Percentiles rank a stretch among this genome's conserved stretches.
phyloP scores from a whole-genome alignment of 2,113 vertebrate genomes.

The Peromyscus maniculatus region DNA sequence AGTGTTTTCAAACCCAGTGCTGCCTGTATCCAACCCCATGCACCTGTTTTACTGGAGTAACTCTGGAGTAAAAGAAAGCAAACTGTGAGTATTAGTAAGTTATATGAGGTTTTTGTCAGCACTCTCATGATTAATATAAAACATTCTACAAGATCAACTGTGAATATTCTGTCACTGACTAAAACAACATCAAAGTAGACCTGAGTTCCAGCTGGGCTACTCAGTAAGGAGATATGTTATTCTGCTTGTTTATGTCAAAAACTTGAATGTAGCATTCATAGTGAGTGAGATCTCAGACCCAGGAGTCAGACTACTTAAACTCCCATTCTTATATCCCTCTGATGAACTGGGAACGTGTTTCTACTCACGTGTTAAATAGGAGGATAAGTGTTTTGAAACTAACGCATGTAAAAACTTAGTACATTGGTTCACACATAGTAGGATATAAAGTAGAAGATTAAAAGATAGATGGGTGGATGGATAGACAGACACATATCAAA shows the following conservation, averaged over 20 bases:
- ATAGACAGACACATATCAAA: neutral
- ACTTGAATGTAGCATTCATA: neutral
- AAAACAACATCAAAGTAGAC: neutral
- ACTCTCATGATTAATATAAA: neutral
- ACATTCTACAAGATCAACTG: neutral
- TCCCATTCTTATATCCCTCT: neutral
- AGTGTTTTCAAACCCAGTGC: neutral
- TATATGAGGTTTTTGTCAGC: neutral
- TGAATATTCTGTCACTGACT: slow-evolving; percentile 24
- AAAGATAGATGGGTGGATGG: neutral
- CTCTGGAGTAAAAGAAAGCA: neutral
- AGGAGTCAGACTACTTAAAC: neutral
- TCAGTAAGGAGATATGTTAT: neutral
- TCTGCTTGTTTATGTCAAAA: slow-evolving; percentile 19
- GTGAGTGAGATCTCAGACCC: neutral
- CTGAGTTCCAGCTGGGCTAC: neutral
- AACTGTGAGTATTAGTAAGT: neutral
- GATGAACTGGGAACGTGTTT: neutral
- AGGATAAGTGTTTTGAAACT: neutral
- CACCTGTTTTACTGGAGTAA: neutral
- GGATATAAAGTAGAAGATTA: neutral
- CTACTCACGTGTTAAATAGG: neutral
- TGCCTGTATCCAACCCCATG: neutral
- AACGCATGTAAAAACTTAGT: neutral
- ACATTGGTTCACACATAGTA: neutral